A percentile compares a stretch with the other conserved stretches of the same genome.
These are phyloP conservation scores for Nothura maculosa DNA, from an alignment of 2,797 vertebrate species.

Conservation along the genomic window DNA sequence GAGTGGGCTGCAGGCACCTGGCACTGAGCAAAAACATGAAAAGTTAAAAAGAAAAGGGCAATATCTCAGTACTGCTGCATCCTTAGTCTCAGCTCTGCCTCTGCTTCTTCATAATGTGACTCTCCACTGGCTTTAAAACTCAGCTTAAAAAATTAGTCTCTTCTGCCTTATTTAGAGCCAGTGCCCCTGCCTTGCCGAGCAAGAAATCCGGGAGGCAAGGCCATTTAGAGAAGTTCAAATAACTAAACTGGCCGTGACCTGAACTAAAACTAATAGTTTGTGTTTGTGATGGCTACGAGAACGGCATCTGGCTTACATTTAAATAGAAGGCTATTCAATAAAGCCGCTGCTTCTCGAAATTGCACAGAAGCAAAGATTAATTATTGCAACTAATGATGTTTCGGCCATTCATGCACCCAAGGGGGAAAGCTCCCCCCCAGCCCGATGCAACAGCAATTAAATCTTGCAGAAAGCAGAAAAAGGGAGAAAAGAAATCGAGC, in stretches of 20 bases:
- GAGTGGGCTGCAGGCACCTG: not conserved
- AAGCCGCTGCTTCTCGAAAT: slow-evolving; percentile 55
- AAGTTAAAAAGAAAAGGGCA: not conserved
- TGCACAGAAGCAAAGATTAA: slow-evolving; percentile 58
- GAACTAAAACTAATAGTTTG: slow-evolving; percentile 75
- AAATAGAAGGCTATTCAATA: slow-evolving; percentile 56
- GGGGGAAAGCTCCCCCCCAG: slow-evolving; percentile 7
- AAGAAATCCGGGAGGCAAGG: slow-evolving; percentile 17
- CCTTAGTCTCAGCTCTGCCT: not conserved
- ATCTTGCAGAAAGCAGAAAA: slow-evolving; percentile 5
- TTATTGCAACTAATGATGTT: slow-evolving; percentile 18
- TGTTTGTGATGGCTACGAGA: slow-evolving; percentile 70
- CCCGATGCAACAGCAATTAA: not conserved
- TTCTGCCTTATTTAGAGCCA: not conserved
- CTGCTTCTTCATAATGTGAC: rapidly evolving
- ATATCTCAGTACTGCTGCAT: rapidly evolving
- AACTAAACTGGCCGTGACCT: slow-evolving; percentile 71
- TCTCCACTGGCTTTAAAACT: not conserved
- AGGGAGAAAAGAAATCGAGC: not conserved
- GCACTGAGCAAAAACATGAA: not conserved
- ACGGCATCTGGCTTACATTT: slow-evolving; percentile 75
- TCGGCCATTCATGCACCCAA: not conserved
- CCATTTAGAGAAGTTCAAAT: slow-evolving; percentile 62
- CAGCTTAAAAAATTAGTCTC: not conserved
- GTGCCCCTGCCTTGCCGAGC: not conserved